Evolutionary conservation across 2,888 invertebrate genomes (phyloP).

Genomic region (Drosophila suboccidentalis): DNA sequence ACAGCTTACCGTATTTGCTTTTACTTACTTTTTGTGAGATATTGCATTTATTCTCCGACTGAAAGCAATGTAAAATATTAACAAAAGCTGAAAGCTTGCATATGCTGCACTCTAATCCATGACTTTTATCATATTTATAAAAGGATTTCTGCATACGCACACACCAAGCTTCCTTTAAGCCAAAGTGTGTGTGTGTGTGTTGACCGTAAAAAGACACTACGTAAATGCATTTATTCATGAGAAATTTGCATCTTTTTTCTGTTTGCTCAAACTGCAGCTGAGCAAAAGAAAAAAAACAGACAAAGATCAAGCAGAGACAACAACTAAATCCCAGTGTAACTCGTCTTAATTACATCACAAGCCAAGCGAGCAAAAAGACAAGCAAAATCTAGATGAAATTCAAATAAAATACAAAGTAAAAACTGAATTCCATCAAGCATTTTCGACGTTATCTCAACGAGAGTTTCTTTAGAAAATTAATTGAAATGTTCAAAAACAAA

Average conservation of each 20-base stretch:
- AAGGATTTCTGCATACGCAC: constrained; percentile 42
- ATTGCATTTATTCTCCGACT: constrained; percentile 28
- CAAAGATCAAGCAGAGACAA: constrained; percentile 31
- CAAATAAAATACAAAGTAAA: constrained; percentile 17
- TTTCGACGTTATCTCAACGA: neutral
- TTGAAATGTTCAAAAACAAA: neutral
- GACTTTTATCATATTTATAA: constrained; percentile 57
- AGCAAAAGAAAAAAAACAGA: constrained; percentile 26
- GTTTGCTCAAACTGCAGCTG: constrained; percentile 38
- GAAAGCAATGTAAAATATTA: constrained; percentile 56
- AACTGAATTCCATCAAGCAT: neutral
- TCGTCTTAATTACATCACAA: constrained; percentile 44
- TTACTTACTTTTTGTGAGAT: constrained; percentile 30
- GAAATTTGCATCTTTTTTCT: constrained; percentile 11
- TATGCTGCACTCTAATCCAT: constrained; percentile 58
- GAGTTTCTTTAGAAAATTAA: neutral
- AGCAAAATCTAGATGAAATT: constrained; percentile 8
- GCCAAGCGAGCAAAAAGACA: constrained; percentile 33
- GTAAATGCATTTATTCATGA: constrained; percentile 70
- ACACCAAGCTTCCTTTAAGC: constrained; percentile 17
- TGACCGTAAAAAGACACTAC: constrained; percentile 51
- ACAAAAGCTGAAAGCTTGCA: constrained; percentile 63
- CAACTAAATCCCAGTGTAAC: constrained; percentile 30
- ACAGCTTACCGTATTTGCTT: constrained; percentile 38
- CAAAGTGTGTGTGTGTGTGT: constrained; percentile 13